A percentile compares a stretch with the other conserved stretches of the same genome.
These are phyloP conservation scores for Conus betulinus DNA, from an alignment of 1,140 invertebrate species.

Conservation along the genomic window DNA sequence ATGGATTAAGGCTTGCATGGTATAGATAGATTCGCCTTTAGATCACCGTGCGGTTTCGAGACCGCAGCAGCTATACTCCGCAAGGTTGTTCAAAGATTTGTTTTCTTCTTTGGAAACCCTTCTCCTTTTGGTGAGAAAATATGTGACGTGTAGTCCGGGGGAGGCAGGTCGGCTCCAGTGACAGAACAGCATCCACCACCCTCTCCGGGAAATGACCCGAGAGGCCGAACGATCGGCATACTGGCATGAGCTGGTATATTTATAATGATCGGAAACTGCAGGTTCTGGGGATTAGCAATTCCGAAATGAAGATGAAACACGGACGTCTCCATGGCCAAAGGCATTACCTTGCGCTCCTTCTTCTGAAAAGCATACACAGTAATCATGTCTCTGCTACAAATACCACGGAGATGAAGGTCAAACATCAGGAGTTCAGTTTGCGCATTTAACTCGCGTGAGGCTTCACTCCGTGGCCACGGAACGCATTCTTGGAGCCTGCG, in stretches of 20 bases:
- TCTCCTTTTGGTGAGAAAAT: not conserved
- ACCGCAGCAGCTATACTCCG: not conserved
- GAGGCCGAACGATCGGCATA: not conserved
- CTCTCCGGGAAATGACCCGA: constrained; percentile 39
- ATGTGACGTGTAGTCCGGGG: not conserved
- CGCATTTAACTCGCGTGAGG: not conserved
- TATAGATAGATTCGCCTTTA: constrained; percentile 5
- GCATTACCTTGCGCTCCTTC: too few relatives aligned
- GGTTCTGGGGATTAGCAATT: not conserved
- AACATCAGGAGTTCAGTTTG: not conserved
- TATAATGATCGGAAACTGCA: not conserved
- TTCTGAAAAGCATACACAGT: not conserved
- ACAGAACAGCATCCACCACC: constrained; percentile 36
- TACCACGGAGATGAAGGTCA: not conserved
- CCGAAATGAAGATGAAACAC: not conserved
- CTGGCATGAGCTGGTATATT: not conserved
- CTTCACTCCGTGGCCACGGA: not conserved
- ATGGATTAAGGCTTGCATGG: not conserved
- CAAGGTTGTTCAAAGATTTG: constrained; percentile 40
- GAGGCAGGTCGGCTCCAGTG: constrained; percentile 22
- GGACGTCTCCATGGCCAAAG: not conserved
- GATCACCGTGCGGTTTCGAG: constrained; percentile 2
- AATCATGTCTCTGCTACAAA: not conserved
- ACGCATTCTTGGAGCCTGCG: not conserved
- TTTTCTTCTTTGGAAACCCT: constrained; percentile 34